Evolutionary conservation across 2,113 vertebrate genomes (phyloP).

Genomic region (Dicaeum eximium): DNA sequence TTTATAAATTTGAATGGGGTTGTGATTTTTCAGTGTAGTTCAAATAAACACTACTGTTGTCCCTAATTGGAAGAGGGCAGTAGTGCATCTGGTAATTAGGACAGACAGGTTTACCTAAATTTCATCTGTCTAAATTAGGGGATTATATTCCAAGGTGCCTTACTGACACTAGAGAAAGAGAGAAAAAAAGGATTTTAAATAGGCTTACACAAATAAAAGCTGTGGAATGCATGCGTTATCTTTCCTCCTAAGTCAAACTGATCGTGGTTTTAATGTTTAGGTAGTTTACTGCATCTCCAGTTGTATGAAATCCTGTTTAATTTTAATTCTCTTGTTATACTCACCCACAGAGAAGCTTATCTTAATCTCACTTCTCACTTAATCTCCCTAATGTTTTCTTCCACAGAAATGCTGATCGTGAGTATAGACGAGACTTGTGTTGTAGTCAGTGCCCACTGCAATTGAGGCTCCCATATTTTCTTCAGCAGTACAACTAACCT

Average conservation of each 20-base stretch:
- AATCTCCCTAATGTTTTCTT: neutral
- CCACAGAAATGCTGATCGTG: neutral
- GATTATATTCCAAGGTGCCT: neutral
- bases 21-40: neutral
- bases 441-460: neutral
- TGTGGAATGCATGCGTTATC: fast-evolving
- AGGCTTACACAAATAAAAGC: neutral
- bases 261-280: neutral
- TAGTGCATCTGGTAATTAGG: neutral
- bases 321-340: constrained; percentile 7
- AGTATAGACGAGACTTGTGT: neutral
- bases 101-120: neutral
- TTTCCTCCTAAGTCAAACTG: neutral
- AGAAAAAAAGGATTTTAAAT: neutral
- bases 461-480: neutral
- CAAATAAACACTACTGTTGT: neutral
- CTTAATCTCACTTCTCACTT: constrained; percentile 11
- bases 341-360: neutral
- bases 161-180: neutral
- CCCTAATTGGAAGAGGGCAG: neutral
- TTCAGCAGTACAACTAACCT: neutral
- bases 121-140: neutral
- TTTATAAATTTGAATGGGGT: neutral
- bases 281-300: neutral
- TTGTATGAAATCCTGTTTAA: neutral